Evolutionary conservation across 2,797 vertebrate species (phyloP).

Genomic region (Oryzias dopingdopingensis): DNA sequence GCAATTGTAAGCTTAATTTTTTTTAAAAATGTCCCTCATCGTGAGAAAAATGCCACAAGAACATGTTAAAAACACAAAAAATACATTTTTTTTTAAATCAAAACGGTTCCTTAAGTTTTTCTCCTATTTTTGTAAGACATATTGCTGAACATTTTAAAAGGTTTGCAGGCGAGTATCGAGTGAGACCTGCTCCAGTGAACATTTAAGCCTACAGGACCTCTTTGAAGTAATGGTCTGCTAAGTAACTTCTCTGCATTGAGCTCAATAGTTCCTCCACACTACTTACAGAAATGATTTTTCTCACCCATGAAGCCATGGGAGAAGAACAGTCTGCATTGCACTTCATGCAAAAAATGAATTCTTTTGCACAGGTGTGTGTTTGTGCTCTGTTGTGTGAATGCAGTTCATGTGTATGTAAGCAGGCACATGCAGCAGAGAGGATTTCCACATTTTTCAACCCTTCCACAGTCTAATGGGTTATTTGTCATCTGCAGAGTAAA

Average conservation of each 20-base stretch:
- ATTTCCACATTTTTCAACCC: slow-evolving; percentile 69
- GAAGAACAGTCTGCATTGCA: slow-evolving; percentile 31
- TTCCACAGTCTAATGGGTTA: slow-evolving; percentile 79
- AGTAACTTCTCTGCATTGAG: slow-evolving; percentile 72
- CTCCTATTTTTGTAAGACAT: slow-evolving; percentile 57
- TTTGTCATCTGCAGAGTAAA: slow-evolving; percentile 86
- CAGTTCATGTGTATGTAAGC: slow-evolving; percentile 8
- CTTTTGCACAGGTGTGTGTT: slow-evolving; percentile 25
- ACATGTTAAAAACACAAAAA: too few species aligned
- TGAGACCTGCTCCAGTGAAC: slow-evolving; percentile 65
- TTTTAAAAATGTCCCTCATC: too few species aligned
- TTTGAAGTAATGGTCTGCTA: slow-evolving; percentile 75
- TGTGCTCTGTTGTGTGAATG: not conserved
- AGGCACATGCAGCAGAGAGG: slow-evolving; percentile 16
- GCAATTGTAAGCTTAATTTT: too few species aligned
- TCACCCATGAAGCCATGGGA: slow-evolving; percentile 34
- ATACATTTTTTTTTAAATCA: too few species aligned
- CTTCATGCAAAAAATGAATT: slow-evolving; percentile 43
- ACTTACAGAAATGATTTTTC: slow-evolving; percentile 70
- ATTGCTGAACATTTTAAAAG: slow-evolving; percentile 66
- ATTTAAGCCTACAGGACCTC: slow-evolving; percentile 72
- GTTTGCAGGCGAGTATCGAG: slow-evolving; percentile 57
- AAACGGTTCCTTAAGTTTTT: slow-evolving; percentile 25
- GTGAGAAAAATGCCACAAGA: too few species aligned
- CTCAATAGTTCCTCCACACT: slow-evolving; percentile 71